Evolutionary conservation across 2,113 vertebrate species (phyloP), one percentile per base, ranked within the genome.

Genomic region (Chamaea fasciata): DNA sequence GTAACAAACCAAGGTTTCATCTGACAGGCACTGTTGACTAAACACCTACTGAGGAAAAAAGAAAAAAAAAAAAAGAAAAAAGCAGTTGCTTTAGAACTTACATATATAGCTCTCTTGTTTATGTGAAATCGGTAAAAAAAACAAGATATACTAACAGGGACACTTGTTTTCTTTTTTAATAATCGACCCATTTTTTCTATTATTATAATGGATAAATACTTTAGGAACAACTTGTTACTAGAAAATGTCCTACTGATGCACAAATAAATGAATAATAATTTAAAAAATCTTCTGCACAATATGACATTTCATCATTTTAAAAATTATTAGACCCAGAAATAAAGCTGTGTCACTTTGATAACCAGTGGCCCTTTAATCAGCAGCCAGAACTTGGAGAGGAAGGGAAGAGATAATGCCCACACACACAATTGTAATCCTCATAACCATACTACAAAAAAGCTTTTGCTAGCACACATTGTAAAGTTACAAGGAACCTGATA

Each of bases 71-170:
- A 5, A 19, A 22, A 22, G 6, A 30, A 68, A 41, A 37, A 26
- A 16, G 2, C 6, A 77, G 21, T 8, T 70, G 23, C 35, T 41
- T 82, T 67, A 46, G 37, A 80, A 55, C 20, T 26, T 39, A 23
- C 5, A 37, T 18, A 31, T 16, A 53, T 0, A 77, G 20, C 8
- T 23, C 9, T 74, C n/a, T 17, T 70, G 7, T 30, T 67, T 30
- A 59, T 33, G 44, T 10, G 12, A 63, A 85, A 63, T 15, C 10
- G 19, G 17, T 52, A 64, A 75, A 70, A 62, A 62, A 35, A 10
- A 0, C 3, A 20, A 67, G 47, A 65, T 41, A n/a, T 77, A 74
- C 0, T 1, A 74, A 63, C 4, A 33, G 6, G 15, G 16, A 62
- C 20, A 35, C 4, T 62, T n/a, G 68, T 76, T 52, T 10, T 4